Percentiles rank a stretch among this genome's conserved stretches.
phyloP scores from a whole-genome alignment of 2,797 vertebrate species.

The Peromyscus attwateri region DNA sequence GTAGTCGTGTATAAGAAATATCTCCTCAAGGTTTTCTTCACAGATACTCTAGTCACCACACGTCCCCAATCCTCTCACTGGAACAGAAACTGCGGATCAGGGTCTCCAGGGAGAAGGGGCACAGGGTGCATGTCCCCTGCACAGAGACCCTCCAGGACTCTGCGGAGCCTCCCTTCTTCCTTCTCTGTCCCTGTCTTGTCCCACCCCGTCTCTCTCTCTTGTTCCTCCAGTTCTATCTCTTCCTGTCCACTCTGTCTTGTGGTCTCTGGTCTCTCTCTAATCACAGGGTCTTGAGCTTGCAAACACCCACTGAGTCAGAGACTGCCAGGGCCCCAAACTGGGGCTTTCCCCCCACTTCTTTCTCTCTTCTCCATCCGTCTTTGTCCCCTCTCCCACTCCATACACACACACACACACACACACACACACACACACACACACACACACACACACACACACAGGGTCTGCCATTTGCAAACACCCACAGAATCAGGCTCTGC shows the following conservation, averaged over 20 bases:
- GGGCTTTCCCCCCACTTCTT: neutral
- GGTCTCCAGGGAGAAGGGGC: neutral
- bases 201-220: too few relatives aligned
- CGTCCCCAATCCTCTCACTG: accelerated
- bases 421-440: neutral
- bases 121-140: neutral
- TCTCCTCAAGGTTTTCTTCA: neutral
- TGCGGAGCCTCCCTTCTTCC: too few relatives aligned
- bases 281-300: neutral
- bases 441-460: neutral
- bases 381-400: neutral
- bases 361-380: neutral
- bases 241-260: too few relatives aligned
- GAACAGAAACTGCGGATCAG: accelerated
- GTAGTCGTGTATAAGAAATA: too few relatives aligned
- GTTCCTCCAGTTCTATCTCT: too few relatives aligned
- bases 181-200: neutral
- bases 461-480: neutral
- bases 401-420: neutral
- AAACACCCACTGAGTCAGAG: neutral
- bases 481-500: neutral
- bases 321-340: neutral
- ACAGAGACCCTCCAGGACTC: neutral
- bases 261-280: neutral
- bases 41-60: neutral